Percentiles rank a stretch among this genome's conserved stretches.
Conservation (phyloP, 64 coral and sea anemone species). For the Pocillopora damicornis region DNA sequence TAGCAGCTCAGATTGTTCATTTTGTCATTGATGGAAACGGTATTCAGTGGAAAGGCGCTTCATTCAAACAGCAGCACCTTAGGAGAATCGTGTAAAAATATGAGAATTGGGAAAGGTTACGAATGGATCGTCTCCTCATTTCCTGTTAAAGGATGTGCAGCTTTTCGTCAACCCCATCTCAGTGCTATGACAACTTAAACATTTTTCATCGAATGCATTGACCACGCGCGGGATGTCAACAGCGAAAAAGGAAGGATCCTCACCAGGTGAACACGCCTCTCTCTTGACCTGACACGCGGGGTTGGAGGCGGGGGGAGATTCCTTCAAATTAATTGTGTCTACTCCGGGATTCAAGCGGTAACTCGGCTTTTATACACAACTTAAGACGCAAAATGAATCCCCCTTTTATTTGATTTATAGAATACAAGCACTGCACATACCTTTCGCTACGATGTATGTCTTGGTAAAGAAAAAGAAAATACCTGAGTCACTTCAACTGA, state of each 20-base stretch:
- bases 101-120: not conserved
- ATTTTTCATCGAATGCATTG: constrained; percentile 42
- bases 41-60: not conserved
- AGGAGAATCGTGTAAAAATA: not conserved
- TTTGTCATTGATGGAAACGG: not conserved
- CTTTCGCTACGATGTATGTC: too few species aligned
- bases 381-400: too few species aligned
- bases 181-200: constrained; percentile 26
- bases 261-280: not conserved
- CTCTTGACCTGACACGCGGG: not conserved
- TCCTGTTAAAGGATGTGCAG: constrained; percentile 32
- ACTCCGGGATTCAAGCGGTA: too few species aligned
- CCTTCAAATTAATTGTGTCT: too few species aligned
- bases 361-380: too few species aligned
- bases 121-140: not conserved
- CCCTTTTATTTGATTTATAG: too few species aligned
- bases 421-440: too few species aligned
- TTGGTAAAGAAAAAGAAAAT: too few species aligned
- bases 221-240: constrained; percentile 25
- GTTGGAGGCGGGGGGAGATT: not conserved
- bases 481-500: too few species aligned
- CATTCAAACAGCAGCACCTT: not conserved
- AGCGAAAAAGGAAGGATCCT: not conserved
- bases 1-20: not conserved
- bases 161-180: constrained; percentile 39